Base-by-base conservation (phyloP, 2,888 invertebrate genomes). In the Altica lythri region DNA sequence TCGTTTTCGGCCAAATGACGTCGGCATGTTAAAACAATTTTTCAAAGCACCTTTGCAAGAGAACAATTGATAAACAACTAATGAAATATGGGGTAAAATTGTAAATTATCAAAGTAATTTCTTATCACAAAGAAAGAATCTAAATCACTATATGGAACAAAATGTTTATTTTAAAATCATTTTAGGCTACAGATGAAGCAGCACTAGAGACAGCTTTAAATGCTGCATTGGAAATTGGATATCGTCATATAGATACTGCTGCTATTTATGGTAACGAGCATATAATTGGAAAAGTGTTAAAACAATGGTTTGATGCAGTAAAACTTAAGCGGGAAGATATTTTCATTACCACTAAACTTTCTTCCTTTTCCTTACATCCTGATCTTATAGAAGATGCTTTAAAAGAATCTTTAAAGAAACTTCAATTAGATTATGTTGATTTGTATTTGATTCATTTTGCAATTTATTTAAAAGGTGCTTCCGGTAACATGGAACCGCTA, bases 191-290 rank as follows among this genome's bases (percentile, higher is more conserved):
- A 0, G 83, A 84, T 53, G 81, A 79, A 9, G 30, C 27, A 1
- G 85, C 85, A 64, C 73, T 89, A 44, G 85, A 85, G 72, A 70
- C 73, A 27, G 86, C 89, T 1, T 77, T 91, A 13, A 81, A 84
- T 14, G 74, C 76, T 1, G 90, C 91, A 0, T 72, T 92, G 30
- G 82, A 83, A 61, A 81, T 82, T 34, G 91, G 92, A 0, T 92
- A 91, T 72, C 82, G 90, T 2, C 90, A 90, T 68, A 86, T 92
- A 59, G 92, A 92, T 72, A 83, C 88, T 0, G 91, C 91, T 0
- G 80, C 84, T 2, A 85, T 82, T 2, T 92, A 92, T 68, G 78
- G 83, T 57, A 92, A 91, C 68, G 91, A 92, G 70, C 79, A 79
- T 0, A 81, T 81, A 0, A 81, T 92, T 58, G 91, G 91, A 1